Base-by-base conservation (phyloP, 1,140 invertebrate species). In the Pollicipes pollicipes region DNA sequence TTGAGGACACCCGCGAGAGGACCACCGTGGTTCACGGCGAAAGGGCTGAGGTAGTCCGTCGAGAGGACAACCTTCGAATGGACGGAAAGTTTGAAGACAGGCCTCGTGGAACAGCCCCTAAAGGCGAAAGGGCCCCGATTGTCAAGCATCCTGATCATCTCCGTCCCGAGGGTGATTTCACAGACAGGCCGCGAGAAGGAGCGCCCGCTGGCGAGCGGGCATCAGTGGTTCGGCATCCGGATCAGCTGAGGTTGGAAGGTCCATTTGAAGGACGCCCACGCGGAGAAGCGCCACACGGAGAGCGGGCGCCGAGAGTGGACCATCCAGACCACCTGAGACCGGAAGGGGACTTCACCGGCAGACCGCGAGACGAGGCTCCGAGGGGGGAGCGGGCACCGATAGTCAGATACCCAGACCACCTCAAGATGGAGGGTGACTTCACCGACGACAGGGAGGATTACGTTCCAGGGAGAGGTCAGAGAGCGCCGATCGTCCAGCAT, bases 361-460 rank as follows among this genome's bases (percentile, higher is more conserved):
- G 68, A 24, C 69, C 35, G 10, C 67, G 30, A 69, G 73, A 32
- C 27, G 71, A 72, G 80, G 74, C 69, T 78, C 78, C 4, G 72
- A 35, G 35, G 28, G 71, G 67, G 63, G 74, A 74, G n/a, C 81
- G 75, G 45, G 80, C 78, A 1, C 72, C 78, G 1, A 75, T 82
- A 30, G 78, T 80, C 28, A 77, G 75, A 72, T 75, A 84, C 73
- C 75, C 78, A 73, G 82, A 84, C 71, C 82, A 84, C 74, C 75
- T 89, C 1, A 76, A 77, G 3, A 83, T 86, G 13, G 87, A 88
- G 76, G 87, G 87, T 29, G 70, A 76, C 29, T 74, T 76, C 67
- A 3, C 28, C 16, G 69, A 73, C 58, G n/a, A n/a, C n/a, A n/a
- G n/a, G n/a, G n/a, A n/a, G n/a, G n/a, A n/a, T n/a, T n/a, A n/a